phyloP scores from a whole-genome alignment of 92 coral and sea anemone genomes.

The Pocillopora grandis region DNA sequence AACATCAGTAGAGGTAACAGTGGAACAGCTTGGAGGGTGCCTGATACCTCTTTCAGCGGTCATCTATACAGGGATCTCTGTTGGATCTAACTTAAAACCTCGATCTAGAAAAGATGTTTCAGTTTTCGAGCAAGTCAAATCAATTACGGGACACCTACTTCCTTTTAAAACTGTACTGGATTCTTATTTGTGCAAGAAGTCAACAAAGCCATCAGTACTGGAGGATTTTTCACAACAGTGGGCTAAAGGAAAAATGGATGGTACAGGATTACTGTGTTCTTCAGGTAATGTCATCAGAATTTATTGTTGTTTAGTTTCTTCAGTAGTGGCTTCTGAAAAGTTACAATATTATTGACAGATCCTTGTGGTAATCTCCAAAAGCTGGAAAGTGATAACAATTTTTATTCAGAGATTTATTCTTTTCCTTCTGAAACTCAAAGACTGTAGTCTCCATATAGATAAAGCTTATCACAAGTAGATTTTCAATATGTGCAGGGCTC shows the following conservation, averaged over 20 bases:
- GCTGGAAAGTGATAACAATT: too few relatives aligned
- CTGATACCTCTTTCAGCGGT: conserved; percentile 64
- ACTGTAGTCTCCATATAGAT: too few relatives aligned
- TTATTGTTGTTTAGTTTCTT: background rate
- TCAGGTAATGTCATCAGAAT: conserved; percentile 12
- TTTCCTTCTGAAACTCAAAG: too few relatives aligned
- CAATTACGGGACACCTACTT: conserved; percentile 30
- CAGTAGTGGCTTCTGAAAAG: too few relatives aligned
- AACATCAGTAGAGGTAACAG: background rate
- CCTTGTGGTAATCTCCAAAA: too few relatives aligned
- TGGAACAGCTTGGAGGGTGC: conserved; percentile 64
- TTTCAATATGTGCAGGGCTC: too few relatives aligned
- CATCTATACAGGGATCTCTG: conserved; percentile 14
- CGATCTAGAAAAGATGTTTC: background rate
- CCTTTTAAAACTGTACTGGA: conserved; percentile 60
- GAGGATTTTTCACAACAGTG: background rate
- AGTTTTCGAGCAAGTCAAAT: background rate
- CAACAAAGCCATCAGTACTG: background rate
- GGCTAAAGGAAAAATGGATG: background rate
- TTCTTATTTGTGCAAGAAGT: conserved; percentile 33
- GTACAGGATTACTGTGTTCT: conserved; percentile 29
- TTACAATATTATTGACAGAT: too few relatives aligned
- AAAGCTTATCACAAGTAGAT: too few relatives aligned
- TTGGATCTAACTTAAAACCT: background rate
- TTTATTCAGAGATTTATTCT: too few relatives aligned